These are phyloP conservation scores for Perca fluviatilis DNA, from an alignment of 2,113 vertebrate genomes.

Conservation along the genomic window DNA sequence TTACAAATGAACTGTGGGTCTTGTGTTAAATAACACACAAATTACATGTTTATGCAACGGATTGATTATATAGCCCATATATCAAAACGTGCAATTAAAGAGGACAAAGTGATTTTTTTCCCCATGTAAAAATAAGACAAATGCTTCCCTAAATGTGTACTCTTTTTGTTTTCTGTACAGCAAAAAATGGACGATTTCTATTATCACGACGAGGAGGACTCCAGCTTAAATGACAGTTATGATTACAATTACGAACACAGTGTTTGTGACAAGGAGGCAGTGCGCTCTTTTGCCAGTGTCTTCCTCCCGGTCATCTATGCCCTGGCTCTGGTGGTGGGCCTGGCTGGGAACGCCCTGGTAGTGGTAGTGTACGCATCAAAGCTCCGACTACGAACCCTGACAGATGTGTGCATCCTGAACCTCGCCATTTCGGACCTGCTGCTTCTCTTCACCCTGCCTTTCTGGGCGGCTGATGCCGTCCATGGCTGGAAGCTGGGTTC, in stretches of 20 bases:
- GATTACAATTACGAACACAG: slow-evolving; percentile 86
- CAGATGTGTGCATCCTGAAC: slow-evolving; percentile 92
- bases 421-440: slow-evolving; percentile 92
- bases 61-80: background rate
- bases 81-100: background rate
- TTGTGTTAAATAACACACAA: background rate
- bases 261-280: slow-evolving; percentile 89
- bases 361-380: slow-evolving; percentile 89
- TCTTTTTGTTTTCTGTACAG: slow-evolving; percentile 26
- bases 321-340: slow-evolving; percentile 87
- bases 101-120: background rate
- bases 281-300: slow-evolving; percentile 88
- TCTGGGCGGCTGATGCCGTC: slow-evolving; percentile 91
- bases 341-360: slow-evolving; percentile 91
- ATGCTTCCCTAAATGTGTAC: background rate
- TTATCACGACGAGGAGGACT: slow-evolving; percentile 62
- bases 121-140: background rate
- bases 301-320: slow-evolving; percentile 91
- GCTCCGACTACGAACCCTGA: slow-evolving; percentile 89
- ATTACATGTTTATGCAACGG: background rate
- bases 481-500: slow-evolving; percentile 91
- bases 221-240: slow-evolving; percentile 57
- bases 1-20: background rate
- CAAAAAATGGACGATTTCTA: slow-evolving; percentile 77
- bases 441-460: slow-evolving; percentile 92